Base-by-base conservation (phyloP, 2,113 vertebrate genomes). In the Phrynocephalus versicolor region DNA sequence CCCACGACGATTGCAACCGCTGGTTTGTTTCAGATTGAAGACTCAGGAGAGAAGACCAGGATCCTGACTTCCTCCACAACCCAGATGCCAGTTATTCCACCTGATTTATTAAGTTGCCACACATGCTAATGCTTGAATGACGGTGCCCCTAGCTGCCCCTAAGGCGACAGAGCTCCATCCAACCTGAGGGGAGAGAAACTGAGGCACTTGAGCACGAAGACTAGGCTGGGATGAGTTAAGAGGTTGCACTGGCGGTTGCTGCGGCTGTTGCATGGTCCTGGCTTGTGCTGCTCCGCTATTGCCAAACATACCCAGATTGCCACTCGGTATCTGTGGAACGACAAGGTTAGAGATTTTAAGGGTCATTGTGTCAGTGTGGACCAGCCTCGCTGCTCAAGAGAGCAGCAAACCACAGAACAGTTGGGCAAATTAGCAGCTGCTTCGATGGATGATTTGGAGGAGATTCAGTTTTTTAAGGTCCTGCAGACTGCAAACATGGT, bases 151-250 rank as follows among this genome's bases (percentile, higher is more conserved):
- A 55, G 58, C 70, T 86, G 85, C 76, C 21, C 64, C 1, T 13
- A 2, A 51, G 74, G 30, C 21, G 45, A 9, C 3, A 19, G 39
- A n/a, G 0, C 2, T 25, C 6, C 21, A 58, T 74, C 96, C 93
- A 71, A 99, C 98, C 98, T 99, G 98, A 99, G 98, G 98, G 98
- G 98, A 98, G 97, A 99, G 97, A 98, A 99, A 99, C 97, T 98
- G 98, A 99, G 98, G 98, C 98, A 99, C 98, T 99, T 99, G 98
- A 98, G 98, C 97, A 94, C 98, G 98, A 97, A 99, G 97, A 97
- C 97, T 97, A 97, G 98, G 97, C 98, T 99, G 98, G 98, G 98
- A 98, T 96, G 98, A 98, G 96, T 96, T 97, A 96, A 98, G 98
- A 97, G 98, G 97, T 95, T 97, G 98, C 97, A 97, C 97, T 97